These are phyloP conservation scores for Epistrophe grossulariae DNA, from an alignment of 2,888 invertebrate genomes.

Conservation along the genomic window DNA sequence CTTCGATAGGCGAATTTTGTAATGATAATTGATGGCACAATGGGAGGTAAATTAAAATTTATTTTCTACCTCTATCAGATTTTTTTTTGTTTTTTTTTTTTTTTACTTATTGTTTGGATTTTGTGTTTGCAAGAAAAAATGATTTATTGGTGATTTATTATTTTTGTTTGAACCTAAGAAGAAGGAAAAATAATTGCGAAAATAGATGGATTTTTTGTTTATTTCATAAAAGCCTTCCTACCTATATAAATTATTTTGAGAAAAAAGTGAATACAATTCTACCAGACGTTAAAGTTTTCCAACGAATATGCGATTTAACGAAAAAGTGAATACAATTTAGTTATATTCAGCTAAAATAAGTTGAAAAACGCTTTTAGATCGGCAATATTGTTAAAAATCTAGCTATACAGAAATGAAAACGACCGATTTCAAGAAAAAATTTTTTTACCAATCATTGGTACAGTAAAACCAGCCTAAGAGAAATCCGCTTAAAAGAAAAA, in stretches of 20 bases:
- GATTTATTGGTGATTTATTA: slow-evolving; percentile 65
- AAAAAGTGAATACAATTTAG: background rate
- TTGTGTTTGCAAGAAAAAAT: slow-evolving; percentile 39
- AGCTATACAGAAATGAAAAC: no score
- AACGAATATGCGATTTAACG: background rate
- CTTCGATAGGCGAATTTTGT: slow-evolving; percentile 74
- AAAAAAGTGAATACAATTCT: background rate
- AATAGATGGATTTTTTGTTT: background rate
- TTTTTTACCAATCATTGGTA: no score
- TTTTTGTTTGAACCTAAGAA: background rate
- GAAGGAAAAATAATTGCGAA: background rate
- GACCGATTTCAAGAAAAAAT: no score
- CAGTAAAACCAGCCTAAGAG: no score
- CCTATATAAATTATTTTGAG: background rate
- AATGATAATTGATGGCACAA: slow-evolving; percentile 75
- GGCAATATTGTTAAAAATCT: no score
- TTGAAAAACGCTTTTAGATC: no score
- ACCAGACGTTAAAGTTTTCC: background rate
- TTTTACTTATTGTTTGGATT: background rate
- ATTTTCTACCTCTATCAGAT: slow-evolving; percentile 53
- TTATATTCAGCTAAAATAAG: background rate
- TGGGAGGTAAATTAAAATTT: slow-evolving; percentile 72
- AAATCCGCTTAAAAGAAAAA: no score
- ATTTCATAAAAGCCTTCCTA: background rate
- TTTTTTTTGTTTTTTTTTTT: slow-evolving; percentile 29